A percentile compares a stretch with the other conserved stretches of the same genome.
Conservation (phyloP, 2,888 invertebrate genomes). For the Microctonus hyperodae region DNA sequence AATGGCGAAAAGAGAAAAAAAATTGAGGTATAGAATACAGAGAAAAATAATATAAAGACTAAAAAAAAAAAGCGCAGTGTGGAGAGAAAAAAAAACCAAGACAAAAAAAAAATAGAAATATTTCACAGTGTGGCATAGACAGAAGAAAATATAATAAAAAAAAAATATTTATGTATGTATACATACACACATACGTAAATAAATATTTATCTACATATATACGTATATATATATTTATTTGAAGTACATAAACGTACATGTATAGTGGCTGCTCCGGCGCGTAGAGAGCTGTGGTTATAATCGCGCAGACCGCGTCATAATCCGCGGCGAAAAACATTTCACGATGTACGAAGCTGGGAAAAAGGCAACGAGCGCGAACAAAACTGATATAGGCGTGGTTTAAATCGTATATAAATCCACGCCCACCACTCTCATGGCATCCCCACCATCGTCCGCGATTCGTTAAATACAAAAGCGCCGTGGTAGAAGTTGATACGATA, state of each 20-base stretch:
- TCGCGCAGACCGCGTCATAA: slow-evolving; percentile 64
- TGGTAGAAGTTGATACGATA: background rate
- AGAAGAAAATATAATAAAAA: slow-evolving; percentile 9
- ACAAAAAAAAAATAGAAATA: slow-evolving; percentile 11
- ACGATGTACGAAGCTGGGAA: slow-evolving; percentile 56
- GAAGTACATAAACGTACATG: slow-evolving; percentile 26
- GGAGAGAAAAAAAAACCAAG: slow-evolving; percentile 5
- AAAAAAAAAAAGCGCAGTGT: slow-evolving; percentile 6
- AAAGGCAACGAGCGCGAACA: slow-evolving; percentile 47
- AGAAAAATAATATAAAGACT: slow-evolving; percentile 15
- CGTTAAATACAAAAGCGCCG: slow-evolving; percentile 20
- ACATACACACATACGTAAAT: too few species aligned
- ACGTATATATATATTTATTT: slow-evolving; percentile 13
- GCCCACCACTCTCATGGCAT: slow-evolving; percentile 36
- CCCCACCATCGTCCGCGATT: slow-evolving; percentile 43
- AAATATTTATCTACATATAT: background rate
- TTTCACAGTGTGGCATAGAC: background rate
- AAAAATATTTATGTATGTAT: too few species aligned
- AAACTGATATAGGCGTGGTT: slow-evolving; percentile 24
- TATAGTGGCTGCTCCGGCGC: slow-evolving; percentile 31
- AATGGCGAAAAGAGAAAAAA: slow-evolving; percentile 35
- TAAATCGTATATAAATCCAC: slow-evolving; percentile 45
- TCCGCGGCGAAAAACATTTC: slow-evolving; percentile 63
- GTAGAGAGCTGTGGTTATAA: slow-evolving; percentile 57
- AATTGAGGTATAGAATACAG: slow-evolving; percentile 32